These are phyloP conservation scores for Bovichtus diacanthus DNA, from an alignment of 2,797 vertebrate genomes.

Conservation along the genomic window DNA sequence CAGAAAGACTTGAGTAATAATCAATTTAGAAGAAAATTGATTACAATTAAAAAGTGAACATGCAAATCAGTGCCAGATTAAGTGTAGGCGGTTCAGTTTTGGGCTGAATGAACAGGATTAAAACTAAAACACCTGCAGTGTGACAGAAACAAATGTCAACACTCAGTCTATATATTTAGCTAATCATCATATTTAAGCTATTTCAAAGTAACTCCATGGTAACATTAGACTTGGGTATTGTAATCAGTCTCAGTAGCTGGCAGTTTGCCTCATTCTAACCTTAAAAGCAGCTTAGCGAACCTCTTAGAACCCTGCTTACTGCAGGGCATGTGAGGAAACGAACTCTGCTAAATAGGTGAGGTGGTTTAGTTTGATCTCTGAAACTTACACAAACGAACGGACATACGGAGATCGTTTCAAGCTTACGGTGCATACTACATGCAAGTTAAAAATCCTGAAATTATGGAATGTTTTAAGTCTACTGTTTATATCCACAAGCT, in stretches of 20 bases:
- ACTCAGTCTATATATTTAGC: conserved; percentile 14
- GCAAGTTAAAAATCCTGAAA: conserved; percentile 1
- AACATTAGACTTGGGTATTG: conserved; percentile 24
- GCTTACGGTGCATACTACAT: background rate
- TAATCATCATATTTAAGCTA: conserved; percentile 9
- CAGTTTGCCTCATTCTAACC: conserved; percentile 66
- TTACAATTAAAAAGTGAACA: background rate
- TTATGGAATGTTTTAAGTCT: background rate
- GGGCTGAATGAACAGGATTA: background rate
- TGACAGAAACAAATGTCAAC: conserved; percentile 24
- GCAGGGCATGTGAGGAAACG: conserved; percentile 67
- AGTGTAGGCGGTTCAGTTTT: background rate
- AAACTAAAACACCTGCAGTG: conserved; percentile 37
- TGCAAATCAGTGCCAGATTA: background rate
- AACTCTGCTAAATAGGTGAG: conserved; percentile 40
- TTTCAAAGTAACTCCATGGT: conserved; percentile 30
- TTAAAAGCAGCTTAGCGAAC: conserved; percentile 82
- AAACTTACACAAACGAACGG: conserved; percentile 2
- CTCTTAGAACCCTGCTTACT: conserved; percentile 78
- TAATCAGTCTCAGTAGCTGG: conserved; percentile 57
- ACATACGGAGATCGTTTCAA: background rate
- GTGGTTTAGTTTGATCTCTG: conserved; percentile 44
- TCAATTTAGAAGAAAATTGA: background rate
- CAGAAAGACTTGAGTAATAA: background rate
- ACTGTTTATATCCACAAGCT: background rate